Conservation (phyloP, 1,140 invertebrate genomes). For the Ceratina japonica region DNA sequence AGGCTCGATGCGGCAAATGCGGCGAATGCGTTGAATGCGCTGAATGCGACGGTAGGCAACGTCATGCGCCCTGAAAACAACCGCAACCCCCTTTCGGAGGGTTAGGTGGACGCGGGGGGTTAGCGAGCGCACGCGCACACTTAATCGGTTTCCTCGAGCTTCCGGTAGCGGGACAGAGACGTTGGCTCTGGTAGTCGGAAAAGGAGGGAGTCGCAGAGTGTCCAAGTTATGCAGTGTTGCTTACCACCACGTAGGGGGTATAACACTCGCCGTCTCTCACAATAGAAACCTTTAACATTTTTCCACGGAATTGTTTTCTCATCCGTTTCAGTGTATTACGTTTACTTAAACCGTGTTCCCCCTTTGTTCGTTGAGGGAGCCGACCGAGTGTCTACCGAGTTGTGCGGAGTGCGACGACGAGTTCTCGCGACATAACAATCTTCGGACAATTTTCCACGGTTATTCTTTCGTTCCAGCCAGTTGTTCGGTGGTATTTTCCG, state of each 20-base stretch:
- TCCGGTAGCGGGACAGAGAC: not conserved
- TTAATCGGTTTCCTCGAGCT: not conserved
- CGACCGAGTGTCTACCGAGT: too few species aligned
- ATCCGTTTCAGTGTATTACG: slow-evolving; percentile 62
- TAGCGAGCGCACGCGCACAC: slow-evolving; percentile 67
- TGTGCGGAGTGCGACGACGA: too few species aligned
- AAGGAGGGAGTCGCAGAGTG: slow-evolving; percentile 60
- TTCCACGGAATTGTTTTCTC: slow-evolving; percentile 57
- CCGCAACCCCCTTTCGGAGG: slow-evolving; percentile 50
- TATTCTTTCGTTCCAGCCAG: too few species aligned
- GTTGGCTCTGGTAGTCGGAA: slow-evolving; percentile 23
- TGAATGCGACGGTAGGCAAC: slow-evolving; percentile 51
- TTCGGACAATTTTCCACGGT: too few species aligned
- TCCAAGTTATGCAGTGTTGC: slow-evolving; percentile 73
- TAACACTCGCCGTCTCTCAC: slow-evolving; percentile 71
- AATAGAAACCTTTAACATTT: slow-evolving; percentile 53
- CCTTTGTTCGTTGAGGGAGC: not conserved
- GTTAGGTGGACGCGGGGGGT: not conserved
- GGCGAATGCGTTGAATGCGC: slow-evolving; percentile 72
- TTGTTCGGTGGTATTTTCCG: too few species aligned
- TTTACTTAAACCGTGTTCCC: slow-evolving; percentile 28
- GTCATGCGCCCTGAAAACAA: slow-evolving; percentile 70
- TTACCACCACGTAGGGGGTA: slow-evolving; percentile 73
- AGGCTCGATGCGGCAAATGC: slow-evolving; percentile 47
- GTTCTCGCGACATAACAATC: too few species aligned